Base-by-base conservation (phyloP, 2,797 vertebrate species). In the Phrynocephalus vlangalii region DNA sequence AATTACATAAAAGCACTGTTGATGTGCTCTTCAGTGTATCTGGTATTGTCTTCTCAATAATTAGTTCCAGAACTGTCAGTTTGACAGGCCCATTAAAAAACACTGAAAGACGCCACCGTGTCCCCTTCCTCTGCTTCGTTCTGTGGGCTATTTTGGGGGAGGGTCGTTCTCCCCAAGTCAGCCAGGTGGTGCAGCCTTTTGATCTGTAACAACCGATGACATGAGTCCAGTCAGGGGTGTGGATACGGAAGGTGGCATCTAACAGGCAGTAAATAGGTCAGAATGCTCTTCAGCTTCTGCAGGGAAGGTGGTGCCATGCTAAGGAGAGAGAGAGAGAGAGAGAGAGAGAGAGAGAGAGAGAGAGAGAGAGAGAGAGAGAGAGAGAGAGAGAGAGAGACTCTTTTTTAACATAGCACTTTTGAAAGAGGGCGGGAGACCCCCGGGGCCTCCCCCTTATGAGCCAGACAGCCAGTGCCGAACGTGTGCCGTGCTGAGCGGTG, bases 21-120 rank as follows among this genome's bases (percentile, higher is more conserved):
- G 96, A 96, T 78, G 92, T 94, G 89, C 91, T 94, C 92, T 95
- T 96, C 95, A 94, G 95, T 95, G 90, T 95, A 96, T 96, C 95
- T 96, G 90, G 92, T 95, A 96, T 97, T 97, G 97, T 97, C 96
- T 96, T 95, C 94, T 94, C 96, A 94, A 95, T 97, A 97, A 97
- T 97, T 97, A 96, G 96, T 93, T 96, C 93, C 91, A 79, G 96
- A 97, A 97, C 96, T 97, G 96, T 96, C 96, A 97, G 95, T 96
- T 97, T 96, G 96, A 97, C 96, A 96, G 96, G 94, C 96, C 96
- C 97, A 97, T 97, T 97, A 97, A 96, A 96, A 44, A 96, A 95
- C 94, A 94, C 96, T 97, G 97, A 96, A 97, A 96, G 96, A 97
- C 20, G 44, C 95, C 94, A 87, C 87, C 92, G 96, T 95, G 96